Evolutionary conservation across 2,113 vertebrate species (phyloP).

Genomic region (Cyphomyrus discorhynchus): DNA sequence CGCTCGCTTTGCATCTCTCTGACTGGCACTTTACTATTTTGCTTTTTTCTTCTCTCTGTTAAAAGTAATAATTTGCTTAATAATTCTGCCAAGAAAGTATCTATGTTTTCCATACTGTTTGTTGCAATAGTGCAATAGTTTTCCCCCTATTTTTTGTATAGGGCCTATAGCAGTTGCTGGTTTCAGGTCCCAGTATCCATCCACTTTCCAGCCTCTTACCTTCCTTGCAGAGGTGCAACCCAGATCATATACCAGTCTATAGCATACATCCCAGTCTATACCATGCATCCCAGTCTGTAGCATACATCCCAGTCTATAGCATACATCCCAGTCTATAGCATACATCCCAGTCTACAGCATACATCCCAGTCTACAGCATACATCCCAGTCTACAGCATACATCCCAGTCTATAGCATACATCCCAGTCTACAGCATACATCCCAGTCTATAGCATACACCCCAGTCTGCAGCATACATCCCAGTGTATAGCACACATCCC

Average conservation of each 20-base stretch:
- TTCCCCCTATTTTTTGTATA: not conserved
- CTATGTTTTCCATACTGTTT: not conserved
- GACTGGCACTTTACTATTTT: not conserved
- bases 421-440: too few species aligned
- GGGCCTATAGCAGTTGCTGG: not conserved
- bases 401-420: too few species aligned
- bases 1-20: not conserved
- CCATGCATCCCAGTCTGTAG: too few species aligned
- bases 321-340: too few species aligned
- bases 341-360: too few species aligned
- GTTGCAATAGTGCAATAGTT: not conserved
- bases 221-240: not conserved
- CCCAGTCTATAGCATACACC: too few species aligned
- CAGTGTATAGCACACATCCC: too few species aligned
- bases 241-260: not conserved
- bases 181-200: not conserved
- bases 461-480: too few species aligned
- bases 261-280: not conserved
- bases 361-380: too few species aligned
- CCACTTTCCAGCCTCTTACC: not conserved
- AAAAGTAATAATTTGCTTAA: not conserved
- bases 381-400: too few species aligned
- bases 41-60: not conserved
- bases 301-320: too few species aligned
- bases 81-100: not conserved